A percentile compares a stretch with the other conserved stretches of the same genome.
Conservation (phyloP, 2,888 invertebrate species). For the Stegophylla sp. region DNA sequence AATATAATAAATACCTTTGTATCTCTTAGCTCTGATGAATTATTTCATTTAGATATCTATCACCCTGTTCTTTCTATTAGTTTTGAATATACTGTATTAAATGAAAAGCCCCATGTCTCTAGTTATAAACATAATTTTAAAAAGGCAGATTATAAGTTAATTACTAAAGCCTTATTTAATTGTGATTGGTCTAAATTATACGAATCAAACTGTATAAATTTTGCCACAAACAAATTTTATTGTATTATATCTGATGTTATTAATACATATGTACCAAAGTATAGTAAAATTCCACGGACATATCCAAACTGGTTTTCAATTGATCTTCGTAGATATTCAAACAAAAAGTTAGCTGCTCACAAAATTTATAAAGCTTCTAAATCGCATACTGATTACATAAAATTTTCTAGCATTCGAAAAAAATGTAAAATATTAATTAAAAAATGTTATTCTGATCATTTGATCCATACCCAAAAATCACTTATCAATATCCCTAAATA, state of each 20-base stretch:
- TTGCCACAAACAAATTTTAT: constrained; percentile 20
- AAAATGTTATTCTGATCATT: background rate
- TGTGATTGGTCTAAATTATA: background rate
- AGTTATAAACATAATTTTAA: constrained; percentile 22
- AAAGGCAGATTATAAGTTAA: background rate
- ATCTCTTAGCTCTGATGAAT: background rate
- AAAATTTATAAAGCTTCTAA: constrained; percentile 9
- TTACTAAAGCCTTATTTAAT: background rate
- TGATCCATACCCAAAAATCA: background rate
- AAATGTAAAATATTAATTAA: background rate
- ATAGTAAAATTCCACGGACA: background rate
- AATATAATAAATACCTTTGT: background rate
- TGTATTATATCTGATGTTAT: background rate
- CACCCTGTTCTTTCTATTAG: constrained; percentile 8
- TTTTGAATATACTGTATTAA: background rate
- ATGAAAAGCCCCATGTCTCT: background rate
- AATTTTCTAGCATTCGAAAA: background rate
- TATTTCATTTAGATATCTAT: background rate
- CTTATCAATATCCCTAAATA: too few relatives aligned
- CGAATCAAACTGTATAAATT: background rate
- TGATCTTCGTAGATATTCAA: background rate
- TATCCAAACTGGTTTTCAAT: background rate
- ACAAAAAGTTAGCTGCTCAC: background rate
- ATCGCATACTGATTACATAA: background rate
- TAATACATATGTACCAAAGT: background rate